phyloP scores from a whole-genome alignment of 1,140 invertebrate species.

The Formica exsecta region DNA sequence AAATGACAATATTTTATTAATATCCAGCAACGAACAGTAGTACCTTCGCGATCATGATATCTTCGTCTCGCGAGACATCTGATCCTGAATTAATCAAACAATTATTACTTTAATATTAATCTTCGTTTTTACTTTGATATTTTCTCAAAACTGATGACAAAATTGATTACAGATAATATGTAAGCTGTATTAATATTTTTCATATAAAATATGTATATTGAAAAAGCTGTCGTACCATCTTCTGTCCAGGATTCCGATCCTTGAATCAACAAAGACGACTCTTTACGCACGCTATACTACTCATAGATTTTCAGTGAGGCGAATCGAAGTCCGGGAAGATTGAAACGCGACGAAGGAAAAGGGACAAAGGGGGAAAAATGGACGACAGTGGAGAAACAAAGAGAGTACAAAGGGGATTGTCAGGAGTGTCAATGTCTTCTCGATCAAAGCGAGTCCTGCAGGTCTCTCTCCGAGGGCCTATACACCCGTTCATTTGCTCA shows the following conservation, averaged over 20 bases:
- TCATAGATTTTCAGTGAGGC: slow-evolving; percentile 36
- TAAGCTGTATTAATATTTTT: slow-evolving; percentile 20
- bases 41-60: not conserved
- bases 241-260: not conserved
- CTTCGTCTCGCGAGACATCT: not conserved
- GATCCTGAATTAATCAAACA: not conserved
- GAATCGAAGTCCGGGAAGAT: slow-evolving; percentile 45
- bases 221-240: not conserved
- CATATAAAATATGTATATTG: not conserved
- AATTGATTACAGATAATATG: not conserved
- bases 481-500: slow-evolving; percentile 27
- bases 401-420: slow-evolving; percentile 4
- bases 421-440: slow-evolving; percentile 54
- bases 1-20: slow-evolving; percentile 37
- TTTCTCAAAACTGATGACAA: no score
- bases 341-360: slow-evolving; percentile 18
- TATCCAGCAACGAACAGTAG: not conserved
- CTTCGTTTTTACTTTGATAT: not conserved
- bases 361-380: not conserved
- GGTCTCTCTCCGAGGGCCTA: slow-evolving; percentile 31
- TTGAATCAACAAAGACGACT: slow-evolving; percentile 16
- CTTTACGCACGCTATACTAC: not conserved
- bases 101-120: slow-evolving; percentile 18
- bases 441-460: slow-evolving; percentile 53
- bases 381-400: slow-evolving; percentile 27